phyloP scores from a whole-genome alignment of 2,888 invertebrate genomes.

The Watsonalla cultraria region DNA sequence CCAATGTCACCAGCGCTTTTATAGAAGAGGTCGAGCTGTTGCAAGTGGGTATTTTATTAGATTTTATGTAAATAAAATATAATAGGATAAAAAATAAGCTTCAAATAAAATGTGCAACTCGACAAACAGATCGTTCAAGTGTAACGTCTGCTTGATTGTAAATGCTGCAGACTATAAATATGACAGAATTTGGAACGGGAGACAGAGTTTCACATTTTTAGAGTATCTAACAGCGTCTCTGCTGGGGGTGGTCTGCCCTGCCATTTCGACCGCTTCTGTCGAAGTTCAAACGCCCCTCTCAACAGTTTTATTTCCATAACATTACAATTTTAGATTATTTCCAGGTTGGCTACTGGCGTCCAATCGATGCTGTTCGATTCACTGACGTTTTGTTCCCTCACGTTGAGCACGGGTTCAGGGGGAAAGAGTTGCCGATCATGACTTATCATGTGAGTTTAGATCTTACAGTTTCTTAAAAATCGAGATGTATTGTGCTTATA shows the following conservation, averaged over 20 bases:
- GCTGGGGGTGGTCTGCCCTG: no score
- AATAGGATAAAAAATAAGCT: not conserved
- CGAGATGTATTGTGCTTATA: no score
- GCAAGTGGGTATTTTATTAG: slow-evolving; percentile 35
- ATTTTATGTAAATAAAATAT: no score
- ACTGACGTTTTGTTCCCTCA: slow-evolving; percentile 89
- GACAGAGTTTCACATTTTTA: no score
- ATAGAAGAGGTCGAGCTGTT: slow-evolving; percentile 55
- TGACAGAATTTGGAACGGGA: no score
- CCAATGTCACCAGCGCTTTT: slow-evolving; percentile 27
- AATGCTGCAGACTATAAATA: no score
- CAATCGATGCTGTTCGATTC: slow-evolving; percentile 82
- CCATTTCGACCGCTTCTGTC: no score
- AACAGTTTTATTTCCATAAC: not conserved
- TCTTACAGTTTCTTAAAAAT: not conserved
- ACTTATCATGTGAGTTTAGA: slow-evolving; percentile 86
- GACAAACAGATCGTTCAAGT: no score
- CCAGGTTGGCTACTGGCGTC: slow-evolving; percentile 86
- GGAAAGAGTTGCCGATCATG: slow-evolving; percentile 84
- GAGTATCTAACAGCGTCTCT: no score
- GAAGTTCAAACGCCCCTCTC: no score
- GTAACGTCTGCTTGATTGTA: no score
- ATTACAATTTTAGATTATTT: slow-evolving; percentile 1
- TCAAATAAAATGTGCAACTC: not conserved
- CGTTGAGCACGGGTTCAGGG: slow-evolving; percentile 86